Base-by-base conservation (phyloP, 2,113 vertebrate genomes). In the Beaufortia kweichowensis region DNA sequence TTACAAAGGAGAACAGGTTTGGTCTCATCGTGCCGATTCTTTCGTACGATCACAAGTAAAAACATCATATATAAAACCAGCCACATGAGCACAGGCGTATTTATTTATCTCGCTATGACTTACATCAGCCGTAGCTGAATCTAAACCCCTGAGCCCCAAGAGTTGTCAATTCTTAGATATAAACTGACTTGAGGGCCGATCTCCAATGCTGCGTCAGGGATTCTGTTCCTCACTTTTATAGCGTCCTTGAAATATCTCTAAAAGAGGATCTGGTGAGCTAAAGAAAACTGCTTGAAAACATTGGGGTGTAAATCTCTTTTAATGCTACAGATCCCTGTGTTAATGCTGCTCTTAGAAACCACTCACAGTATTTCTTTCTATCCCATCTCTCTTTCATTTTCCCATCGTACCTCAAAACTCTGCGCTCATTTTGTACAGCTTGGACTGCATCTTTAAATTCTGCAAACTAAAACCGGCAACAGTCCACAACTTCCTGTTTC, bases 231-330 rank as follows among this genome's bases (percentile, higher is more conserved):
- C 81, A 86, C 75, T 91, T 72, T 91, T 89, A 91, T 88, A 86
- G 86, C 88, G 87, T 89, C 87, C 84, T 85, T 90, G 86, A 90
- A 88, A 87, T 90, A 90, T 90, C 89, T 87, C 83, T 84, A 87
- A 87, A 90, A 86, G 82, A 85, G 81, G 83, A 88, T 74, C 82
- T 83, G 73, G 84, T 84, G 85, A 89, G 86, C 82, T 26, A 76
- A 87, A 87, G 83, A 88, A 89, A 90, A 86, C 84, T 84, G 82
- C 87, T 79, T 68, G 85, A 79, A 84, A 87, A 89, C 84, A 81
- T 64, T 41, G 56, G 83, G 82, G 88, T 87, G 88, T 91, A 92
- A 92, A 91, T 90, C 89, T 89, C 71, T 89, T 90, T 89, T 90
- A 91, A 91, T 89, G 87, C 86, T 56, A 70, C 84, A 86, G 86